These are phyloP conservation scores for Mythimna albipuncta DNA, from an alignment of 2,888 invertebrate species.

Conservation along the genomic window DNA sequence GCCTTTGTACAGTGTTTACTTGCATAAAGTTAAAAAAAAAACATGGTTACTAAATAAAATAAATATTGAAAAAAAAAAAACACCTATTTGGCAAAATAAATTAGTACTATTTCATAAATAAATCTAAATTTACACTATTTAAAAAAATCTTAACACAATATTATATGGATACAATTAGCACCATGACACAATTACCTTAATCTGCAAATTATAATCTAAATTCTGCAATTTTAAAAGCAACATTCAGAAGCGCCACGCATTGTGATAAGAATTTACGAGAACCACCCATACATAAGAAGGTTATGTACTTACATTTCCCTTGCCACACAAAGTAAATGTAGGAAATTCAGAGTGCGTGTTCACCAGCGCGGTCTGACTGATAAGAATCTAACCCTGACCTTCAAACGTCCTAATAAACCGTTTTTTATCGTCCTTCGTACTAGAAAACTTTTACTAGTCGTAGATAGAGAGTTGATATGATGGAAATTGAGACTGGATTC, in stretches of 20 bases:
- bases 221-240: slow-evolving; percentile 47
- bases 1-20: too few species aligned
- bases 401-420: slow-evolving; percentile 49
- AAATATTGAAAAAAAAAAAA: too few species aligned
- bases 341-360: slow-evolving; percentile 54
- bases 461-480: slow-evolving; percentile 40
- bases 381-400: slow-evolving; percentile 53
- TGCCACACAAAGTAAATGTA: slow-evolving; percentile 19
- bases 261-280: slow-evolving; percentile 49
- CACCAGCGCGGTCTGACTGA: slow-evolving; percentile 28
- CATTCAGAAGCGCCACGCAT: slow-evolving; percentile 25
- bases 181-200: slow-evolving; percentile 4
- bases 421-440: slow-evolving; percentile 51
- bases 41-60: too few species aligned
- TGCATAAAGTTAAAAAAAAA: too few species aligned
- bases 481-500: slow-evolving; percentile 23
- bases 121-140: too few species aligned
- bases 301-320: slow-evolving; percentile 44
- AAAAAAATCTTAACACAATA: background rate
- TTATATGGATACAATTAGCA: background rate
- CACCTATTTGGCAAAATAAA: too few species aligned
- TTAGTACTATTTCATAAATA: too few species aligned
- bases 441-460: slow-evolving; percentile 54
- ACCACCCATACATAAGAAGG: slow-evolving; percentile 27
- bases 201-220: slow-evolving; percentile 52